Evolutionary conservation across 1,140 invertebrate genomes (phyloP), one percentile per base, ranked within the genome.

Genomic region (Euwallacea fornicatus): DNA sequence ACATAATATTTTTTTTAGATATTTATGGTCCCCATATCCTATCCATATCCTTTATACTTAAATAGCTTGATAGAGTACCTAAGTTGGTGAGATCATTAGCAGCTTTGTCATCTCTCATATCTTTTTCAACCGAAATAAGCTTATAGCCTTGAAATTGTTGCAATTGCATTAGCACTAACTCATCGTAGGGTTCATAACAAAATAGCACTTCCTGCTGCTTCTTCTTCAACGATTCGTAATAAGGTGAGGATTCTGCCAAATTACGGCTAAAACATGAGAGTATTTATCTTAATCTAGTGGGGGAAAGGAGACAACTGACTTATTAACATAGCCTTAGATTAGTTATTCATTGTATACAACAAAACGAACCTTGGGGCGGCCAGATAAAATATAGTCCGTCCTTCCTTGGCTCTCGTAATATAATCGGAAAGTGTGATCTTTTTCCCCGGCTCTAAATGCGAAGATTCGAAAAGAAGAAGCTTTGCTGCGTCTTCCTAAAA

Each of bases 141-240:
- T 87, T 85, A 76, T 91, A 90, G 59, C 87, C 87, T 70, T 92
- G 90, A 80, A 94, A 98, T 78, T 94, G 88, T 73, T 88, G 87
- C 16, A 99, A 82, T 76, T 98, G 93, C 85, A 98, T 90, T 0
- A 98, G 83, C 8, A 98, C 95, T 21, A 98, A 83, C 82, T 99
- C 97, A 83, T 99, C 97, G 76, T 98, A 97, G 0, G 92, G 90
- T 77, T 98, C 96, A 78, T 96, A 98, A 78, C 95, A 95, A 81
- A 98, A 98, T 2, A 99, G 80, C 0, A 99, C 96, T 85, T 98
- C 95, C 4, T 93, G 86, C 71, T 97, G 90, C 73, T 90, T 88
- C 77, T 91, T 90, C 77, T 94, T 94, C 0, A 99, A 83, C 15
- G 93, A 93, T 84, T 98, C 97, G 78, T 91, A 96, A 80, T 99